Percentiles rank a stretch among this genome's conserved stretches.
These are phyloP conservation scores for Galerucella nymphaeae DNA, from an alignment of 2,888 invertebrate species.

Conservation along the genomic window DNA sequence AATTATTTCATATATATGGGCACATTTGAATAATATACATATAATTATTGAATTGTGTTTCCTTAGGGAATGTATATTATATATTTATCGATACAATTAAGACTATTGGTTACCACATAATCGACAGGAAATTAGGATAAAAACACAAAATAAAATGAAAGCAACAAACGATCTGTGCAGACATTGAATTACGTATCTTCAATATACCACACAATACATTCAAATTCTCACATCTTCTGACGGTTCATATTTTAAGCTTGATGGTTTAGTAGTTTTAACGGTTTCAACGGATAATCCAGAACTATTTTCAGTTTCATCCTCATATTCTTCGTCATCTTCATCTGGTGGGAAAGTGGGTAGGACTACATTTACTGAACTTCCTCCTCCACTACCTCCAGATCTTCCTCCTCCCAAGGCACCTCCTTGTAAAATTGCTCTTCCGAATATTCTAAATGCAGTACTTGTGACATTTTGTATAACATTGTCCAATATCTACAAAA, in stretches of 20 bases:
- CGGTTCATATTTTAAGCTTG: background rate
- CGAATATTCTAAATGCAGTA: conserved; percentile 79
- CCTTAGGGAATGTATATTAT: too few species aligned
- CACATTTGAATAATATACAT: too few species aligned
- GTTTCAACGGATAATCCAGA: conserved; percentile 16
- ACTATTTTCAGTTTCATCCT: conserved; percentile 55
- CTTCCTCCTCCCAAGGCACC: conserved; percentile 70
- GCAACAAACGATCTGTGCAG: conserved; percentile 10
- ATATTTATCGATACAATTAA: background rate
- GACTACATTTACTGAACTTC: conserved; percentile 71
- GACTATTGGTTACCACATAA: conserved; percentile 8
- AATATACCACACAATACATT: conserved; percentile 19
- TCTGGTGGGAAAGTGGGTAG: conserved; percentile 77
- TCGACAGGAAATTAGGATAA: background rate
- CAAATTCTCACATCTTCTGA: conserved; percentile 31
- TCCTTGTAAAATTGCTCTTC: conserved; percentile 75
- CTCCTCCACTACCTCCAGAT: conserved; percentile 64
- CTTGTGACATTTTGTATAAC: conserved; percentile 81
- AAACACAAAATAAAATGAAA: background rate
- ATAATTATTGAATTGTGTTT: too few species aligned
- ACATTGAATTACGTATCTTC: background rate
- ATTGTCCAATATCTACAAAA: conserved; percentile 76
- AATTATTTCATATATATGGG: too few species aligned
- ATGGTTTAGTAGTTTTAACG: background rate
- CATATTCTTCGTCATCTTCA: conserved; percentile 72